Evolutionary conservation across 2,797 vertebrate species (phyloP).

Genomic region (Phrynocephalus forsythii): DNA sequence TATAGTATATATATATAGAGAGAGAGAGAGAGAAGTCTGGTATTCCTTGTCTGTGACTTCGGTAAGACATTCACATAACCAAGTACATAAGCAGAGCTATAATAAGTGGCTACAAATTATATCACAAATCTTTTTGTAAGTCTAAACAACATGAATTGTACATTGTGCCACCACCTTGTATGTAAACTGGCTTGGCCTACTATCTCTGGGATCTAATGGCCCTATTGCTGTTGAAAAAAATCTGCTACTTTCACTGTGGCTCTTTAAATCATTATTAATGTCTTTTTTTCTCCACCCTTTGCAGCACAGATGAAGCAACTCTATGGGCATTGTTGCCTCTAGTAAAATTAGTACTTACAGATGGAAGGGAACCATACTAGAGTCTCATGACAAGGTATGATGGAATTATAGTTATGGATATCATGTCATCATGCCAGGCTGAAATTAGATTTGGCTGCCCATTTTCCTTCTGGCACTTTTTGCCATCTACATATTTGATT

Average conservation of each 20-base stretch:
- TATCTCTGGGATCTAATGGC: constrained; percentile 45
- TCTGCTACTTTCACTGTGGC: constrained; percentile 50
- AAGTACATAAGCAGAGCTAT: constrained; percentile 63
- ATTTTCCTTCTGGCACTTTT: constrained; percentile 51
- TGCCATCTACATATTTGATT: constrained; percentile 48
- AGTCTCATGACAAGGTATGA: constrained; percentile 51
- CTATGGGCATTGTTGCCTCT: constrained; percentile 53
- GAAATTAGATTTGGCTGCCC: constrained; percentile 55
- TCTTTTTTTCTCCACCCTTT: constrained; percentile 62
- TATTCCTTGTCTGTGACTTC: constrained; percentile 66
- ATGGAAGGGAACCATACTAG: constrained; percentile 57
- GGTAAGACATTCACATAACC: constrained; percentile 70
- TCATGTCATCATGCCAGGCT: constrained; percentile 55
- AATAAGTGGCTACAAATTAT: constrained; percentile 53
- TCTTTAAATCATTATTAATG: constrained; percentile 56
- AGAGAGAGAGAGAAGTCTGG: constrained; percentile 64
- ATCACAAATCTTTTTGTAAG: constrained; percentile 48
- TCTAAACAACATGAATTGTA: constrained; percentile 44
- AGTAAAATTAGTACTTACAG: constrained; percentile 60
- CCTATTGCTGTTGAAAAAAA: constrained; percentile 48
- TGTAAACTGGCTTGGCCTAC: constrained; percentile 28
- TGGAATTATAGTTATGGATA: constrained; percentile 50
- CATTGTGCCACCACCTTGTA: constrained; percentile 12
- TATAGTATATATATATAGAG: constrained; percentile 14
- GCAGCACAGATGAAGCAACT: constrained; percentile 49